Evolutionary conservation across 2,888 invertebrate species (phyloP).

Genomic region (Drosophila buzzatii): DNA sequence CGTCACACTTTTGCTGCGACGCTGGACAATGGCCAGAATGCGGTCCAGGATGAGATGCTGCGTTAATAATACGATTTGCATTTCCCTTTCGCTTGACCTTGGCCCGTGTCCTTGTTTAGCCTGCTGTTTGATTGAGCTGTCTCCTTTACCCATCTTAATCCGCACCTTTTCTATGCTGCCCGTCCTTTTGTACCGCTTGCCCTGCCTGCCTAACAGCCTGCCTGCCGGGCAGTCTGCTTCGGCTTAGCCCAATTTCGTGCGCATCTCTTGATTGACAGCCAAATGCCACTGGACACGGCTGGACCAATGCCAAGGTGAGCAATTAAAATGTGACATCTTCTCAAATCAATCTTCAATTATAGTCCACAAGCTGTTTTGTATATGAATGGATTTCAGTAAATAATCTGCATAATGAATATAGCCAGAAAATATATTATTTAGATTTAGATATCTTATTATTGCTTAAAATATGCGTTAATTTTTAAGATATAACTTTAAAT

Average conservation of each 20-base stretch:
- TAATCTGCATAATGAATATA: not conserved
- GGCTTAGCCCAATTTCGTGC: slow-evolving; percentile 65
- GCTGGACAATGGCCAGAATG: slow-evolving; percentile 61
- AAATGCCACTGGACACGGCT: slow-evolving; percentile 50
- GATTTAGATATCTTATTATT: no score
- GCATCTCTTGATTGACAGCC: slow-evolving; percentile 66
- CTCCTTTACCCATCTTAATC: slow-evolving; percentile 61
- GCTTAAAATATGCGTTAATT: no score
- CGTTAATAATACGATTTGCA: slow-evolving; percentile 84
- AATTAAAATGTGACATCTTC: slow-evolving; percentile 1
- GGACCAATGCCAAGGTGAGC: slow-evolving; percentile 15
- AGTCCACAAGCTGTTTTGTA: not conserved
- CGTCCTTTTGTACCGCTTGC: slow-evolving; percentile 23
- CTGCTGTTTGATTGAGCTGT: slow-evolving; percentile 75
- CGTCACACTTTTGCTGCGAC: slow-evolving; percentile 68
- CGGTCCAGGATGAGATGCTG: slow-evolving; percentile 56
- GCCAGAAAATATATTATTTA: no score
- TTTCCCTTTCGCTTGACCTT: slow-evolving; percentile 63
- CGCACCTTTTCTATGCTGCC: slow-evolving; percentile 59
- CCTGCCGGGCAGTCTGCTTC: slow-evolving; percentile 41
- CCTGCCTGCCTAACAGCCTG: not conserved
- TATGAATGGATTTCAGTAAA: not conserved
- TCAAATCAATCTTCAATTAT: slow-evolving; percentile 1
- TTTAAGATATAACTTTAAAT: no score
- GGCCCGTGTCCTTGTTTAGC: slow-evolving; percentile 48